A percentile compares a stretch with the other conserved stretches of the same genome.
These are phyloP conservation scores for Caenorhabditis briggsae DNA, from an alignment of 1,140 invertebrate genomes.

Conservation along the genomic window DNA sequence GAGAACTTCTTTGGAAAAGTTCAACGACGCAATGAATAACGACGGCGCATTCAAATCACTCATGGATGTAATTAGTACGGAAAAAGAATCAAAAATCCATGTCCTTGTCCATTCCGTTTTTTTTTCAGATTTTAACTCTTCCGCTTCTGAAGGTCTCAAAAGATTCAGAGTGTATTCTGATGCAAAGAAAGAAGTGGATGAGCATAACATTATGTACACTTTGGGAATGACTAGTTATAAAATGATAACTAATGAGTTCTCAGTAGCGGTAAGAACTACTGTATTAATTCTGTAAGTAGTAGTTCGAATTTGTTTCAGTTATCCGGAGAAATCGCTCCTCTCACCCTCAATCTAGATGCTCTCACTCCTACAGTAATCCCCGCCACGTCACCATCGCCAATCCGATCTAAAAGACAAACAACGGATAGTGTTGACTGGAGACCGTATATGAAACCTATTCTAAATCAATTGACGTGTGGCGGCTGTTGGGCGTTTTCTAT, in stretches of 20 bases:
- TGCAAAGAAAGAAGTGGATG: slow-evolving; percentile 54
- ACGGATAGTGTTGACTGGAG: slow-evolving; percentile 44
- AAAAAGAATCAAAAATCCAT: neutral
- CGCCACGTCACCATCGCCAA: neutral
- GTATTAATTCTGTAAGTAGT: neutral
- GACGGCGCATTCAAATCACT: slow-evolving; percentile 50
- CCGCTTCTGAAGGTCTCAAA: slow-evolving; percentile 25
- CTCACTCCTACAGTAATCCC: neutral
- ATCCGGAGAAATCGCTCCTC: slow-evolving; percentile 48
- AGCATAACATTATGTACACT: slow-evolving; percentile 54
- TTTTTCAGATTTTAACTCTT: slow-evolving; percentile 46
- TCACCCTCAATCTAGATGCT: neutral
- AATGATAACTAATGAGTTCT: slow-evolving; percentile 48
- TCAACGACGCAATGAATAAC: slow-evolving; percentile 46
- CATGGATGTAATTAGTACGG: slow-evolving; percentile 47
- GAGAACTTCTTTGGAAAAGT: slow-evolving; percentile 27
- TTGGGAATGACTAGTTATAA: slow-evolving; percentile 43
- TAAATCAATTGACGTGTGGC: slow-evolving; percentile 56
- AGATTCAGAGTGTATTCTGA: slow-evolving; percentile 57
- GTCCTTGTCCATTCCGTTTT: neutral
- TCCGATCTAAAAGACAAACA: slow-evolving; percentile 11
- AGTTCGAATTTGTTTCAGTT: neutral
- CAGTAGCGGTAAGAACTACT: slow-evolving; percentile 37
- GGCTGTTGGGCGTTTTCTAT: slow-evolving; percentile 63
- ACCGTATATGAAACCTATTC: slow-evolving; percentile 41